These are phyloP conservation scores for Pristis pectinata DNA, from an alignment of 2,797 vertebrate species.

Conservation along the genomic window DNA sequence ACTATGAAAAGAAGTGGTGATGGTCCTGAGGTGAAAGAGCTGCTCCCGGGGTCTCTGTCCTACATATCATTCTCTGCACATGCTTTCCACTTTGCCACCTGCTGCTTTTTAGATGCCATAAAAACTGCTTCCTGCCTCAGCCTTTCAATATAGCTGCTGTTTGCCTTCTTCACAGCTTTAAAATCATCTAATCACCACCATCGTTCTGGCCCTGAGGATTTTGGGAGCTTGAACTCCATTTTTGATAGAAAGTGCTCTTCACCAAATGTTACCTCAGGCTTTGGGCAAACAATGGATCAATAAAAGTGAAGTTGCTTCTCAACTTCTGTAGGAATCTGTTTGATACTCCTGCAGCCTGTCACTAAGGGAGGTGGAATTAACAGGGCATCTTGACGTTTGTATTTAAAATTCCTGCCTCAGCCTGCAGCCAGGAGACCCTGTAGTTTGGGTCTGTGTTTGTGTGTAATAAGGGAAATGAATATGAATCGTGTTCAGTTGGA, in stretches of 20 bases:
- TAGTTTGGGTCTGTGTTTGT: not conserved
- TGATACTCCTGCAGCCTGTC: not conserved
- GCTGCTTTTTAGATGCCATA: constrained; percentile 29
- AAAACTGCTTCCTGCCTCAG: constrained; percentile 9
- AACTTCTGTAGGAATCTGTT: not conserved
- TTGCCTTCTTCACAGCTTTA: not conserved
- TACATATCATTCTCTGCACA: not conserved
- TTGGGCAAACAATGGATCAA: not conserved
- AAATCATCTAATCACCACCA: not conserved
- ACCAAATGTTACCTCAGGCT: not conserved
- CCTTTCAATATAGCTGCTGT: constrained; percentile 3
- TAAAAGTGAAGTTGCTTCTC: not conserved
- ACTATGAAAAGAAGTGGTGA: not conserved
- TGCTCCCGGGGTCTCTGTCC: not conserved
- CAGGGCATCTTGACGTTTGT: not conserved
- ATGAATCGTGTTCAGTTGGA: constrained; percentile 7
- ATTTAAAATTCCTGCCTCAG: constrained; percentile 1
- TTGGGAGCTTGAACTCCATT: not conserved
- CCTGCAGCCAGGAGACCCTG: not conserved
- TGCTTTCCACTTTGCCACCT: not conserved
- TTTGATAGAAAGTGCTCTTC: constrained; percentile 1
- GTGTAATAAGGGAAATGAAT: constrained; percentile 4
- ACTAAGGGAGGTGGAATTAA: not conserved
- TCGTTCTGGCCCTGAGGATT: not conserved
- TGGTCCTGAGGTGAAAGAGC: constrained; percentile 1